Conservation (phyloP, 2,797 vertebrate species). For the Rhabdomys pumilio region DNA sequence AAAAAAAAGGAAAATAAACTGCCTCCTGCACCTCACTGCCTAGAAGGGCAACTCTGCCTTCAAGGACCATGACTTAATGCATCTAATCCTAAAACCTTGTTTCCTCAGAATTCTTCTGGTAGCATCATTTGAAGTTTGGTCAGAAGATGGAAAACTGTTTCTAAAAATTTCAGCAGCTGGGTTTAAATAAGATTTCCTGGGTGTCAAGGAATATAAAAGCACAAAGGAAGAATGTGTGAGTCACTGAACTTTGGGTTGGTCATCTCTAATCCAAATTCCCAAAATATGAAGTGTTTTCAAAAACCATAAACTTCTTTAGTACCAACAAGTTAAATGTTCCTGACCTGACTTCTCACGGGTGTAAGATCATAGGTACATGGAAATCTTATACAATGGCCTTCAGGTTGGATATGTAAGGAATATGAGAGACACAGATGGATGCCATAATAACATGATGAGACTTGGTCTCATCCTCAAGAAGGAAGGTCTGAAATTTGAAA, state of each 20-base stretch:
- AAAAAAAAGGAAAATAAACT: neutral
- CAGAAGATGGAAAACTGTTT: slow-evolving; percentile 10
- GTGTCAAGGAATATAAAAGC: neutral
- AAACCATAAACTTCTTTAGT: neutral
- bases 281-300: neutral
- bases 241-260: neutral
- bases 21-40: neutral
- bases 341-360: neutral
- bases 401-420: neutral
- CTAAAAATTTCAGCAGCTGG: neutral
- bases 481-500: neutral
- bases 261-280: neutral
- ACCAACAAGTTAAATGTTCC: neutral
- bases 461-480: neutral
- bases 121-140: neutral
- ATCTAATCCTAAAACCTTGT: neutral
- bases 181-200: neutral
- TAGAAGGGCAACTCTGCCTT: neutral
- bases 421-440: neutral
- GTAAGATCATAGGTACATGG: neutral
- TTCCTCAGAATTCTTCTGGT: neutral
- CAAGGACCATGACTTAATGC: neutral
- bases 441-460: neutral
- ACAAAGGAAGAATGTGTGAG: neutral
- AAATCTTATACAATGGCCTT: neutral